Evolutionary conservation across 2,797 vertebrate genomes (phyloP).

Genomic region (Tolypeutes matacus): DNA sequence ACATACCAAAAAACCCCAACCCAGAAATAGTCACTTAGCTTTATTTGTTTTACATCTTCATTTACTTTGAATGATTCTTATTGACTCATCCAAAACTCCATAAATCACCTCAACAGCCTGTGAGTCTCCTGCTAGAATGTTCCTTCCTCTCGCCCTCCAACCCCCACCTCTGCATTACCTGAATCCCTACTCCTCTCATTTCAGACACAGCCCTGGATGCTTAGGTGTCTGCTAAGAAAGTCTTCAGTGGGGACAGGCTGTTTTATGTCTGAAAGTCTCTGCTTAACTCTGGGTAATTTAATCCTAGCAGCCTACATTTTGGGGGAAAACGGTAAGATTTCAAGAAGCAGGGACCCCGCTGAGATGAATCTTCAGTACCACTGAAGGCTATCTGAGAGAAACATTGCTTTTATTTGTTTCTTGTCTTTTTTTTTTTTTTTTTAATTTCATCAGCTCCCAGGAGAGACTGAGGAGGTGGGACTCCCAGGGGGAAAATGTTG

Average conservation of each 20-base stretch:
- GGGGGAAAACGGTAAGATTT: neutral
- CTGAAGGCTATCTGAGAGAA: neutral
- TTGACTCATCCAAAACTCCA: neutral
- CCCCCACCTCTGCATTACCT: neutral
- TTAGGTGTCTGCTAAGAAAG: slow-evolving; percentile 24
- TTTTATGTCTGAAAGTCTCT: slow-evolving; percentile 55
- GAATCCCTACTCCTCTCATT: neutral
- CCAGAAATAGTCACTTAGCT: neutral
- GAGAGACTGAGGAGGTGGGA: neutral
- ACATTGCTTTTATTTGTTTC: neutral
- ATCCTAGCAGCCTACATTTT: neutral
- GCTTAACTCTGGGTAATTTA: slow-evolving; percentile 42
- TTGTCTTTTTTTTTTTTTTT: neutral
- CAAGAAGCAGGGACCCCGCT: neutral
- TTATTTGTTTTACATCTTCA: neutral
- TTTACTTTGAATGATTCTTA: neutral
- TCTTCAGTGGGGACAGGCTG: neutral
- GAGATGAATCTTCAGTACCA: neutral
- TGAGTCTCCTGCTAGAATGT: neutral
- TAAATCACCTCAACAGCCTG: neutral
- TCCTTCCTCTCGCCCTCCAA: neutral
- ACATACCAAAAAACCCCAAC: neutral
- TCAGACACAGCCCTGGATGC: neutral
- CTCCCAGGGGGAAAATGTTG: neutral
- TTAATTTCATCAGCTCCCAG: neutral